Base-by-base conservation (phyloP, 2,888 invertebrate species). In the Frankliniella fusca region DNA sequence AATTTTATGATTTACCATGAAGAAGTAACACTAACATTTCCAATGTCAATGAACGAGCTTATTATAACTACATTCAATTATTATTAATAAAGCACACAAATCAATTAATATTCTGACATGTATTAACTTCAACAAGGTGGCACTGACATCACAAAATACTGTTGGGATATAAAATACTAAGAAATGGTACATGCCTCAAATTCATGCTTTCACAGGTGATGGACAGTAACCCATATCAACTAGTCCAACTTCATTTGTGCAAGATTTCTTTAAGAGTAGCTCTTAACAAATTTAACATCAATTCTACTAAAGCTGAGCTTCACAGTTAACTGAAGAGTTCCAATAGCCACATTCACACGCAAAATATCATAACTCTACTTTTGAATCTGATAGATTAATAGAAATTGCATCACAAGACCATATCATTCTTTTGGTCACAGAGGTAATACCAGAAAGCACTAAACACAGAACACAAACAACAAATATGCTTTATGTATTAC, bases 141-240 rank as follows among this genome's bases (percentile, higher is more conserved):
- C 70, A 76, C 70, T 76, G 70, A 76, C 70, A 76, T 76, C 70
- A 76, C 70, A 76, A 76, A 76, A 76, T 76, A 76, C 70, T 76
- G 70, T 76, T 76, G 70, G 70, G 70, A 76, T 27, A 76, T 76
- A 76, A 76, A 76, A 76, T 76, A 76, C 70, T 76, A 76, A 76
- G 70, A 76, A 76, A 76, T 76, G 70, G 70, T 76, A 76, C 70
- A 76, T 76, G 70, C 70, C 70, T 76, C 70, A 76, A 76, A 76
- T 76, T 76, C 70, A 76, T 76, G 70, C 70, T 76, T 76, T 76
- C 70, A 76, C 23, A 76, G 70, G 70, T 76, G 70, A 76, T 76
- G 70, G 70, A 76, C 70, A 76, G 70, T 76, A 76, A 23, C 70
- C 70, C 70, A 76, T 76, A 76, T 76, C 70, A 76, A 23, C 70